Percentiles rank a stretch among this genome's conserved stretches.
phyloP scores from a whole-genome alignment of 2,888 invertebrate genomes.

The Chouioia cunea region DNA sequence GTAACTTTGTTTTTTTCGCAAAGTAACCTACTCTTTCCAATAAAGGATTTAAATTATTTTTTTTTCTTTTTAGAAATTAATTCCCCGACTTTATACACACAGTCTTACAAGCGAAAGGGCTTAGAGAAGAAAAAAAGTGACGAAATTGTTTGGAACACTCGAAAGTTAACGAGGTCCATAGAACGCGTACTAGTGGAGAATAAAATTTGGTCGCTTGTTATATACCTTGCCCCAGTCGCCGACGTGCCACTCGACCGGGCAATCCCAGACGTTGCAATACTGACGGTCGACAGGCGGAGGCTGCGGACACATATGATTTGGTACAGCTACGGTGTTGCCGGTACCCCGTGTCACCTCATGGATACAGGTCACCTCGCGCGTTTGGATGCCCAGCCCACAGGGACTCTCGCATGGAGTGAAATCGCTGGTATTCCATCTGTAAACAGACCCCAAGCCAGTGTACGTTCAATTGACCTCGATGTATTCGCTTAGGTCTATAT shows the following conservation, averaged over 20 bases:
- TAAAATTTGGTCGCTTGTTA: background rate
- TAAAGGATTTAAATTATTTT: background rate
- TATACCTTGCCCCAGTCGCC: constrained; percentile 86
- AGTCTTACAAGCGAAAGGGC: background rate
- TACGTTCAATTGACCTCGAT: background rate
- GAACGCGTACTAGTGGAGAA: background rate
- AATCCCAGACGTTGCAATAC: constrained; percentile 93
- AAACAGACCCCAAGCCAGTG: constrained; percentile 46
- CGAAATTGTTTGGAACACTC: background rate
- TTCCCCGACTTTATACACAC: no score
- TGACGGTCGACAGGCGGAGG: constrained; percentile 90
- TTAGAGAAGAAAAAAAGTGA: background rate
- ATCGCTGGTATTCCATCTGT: constrained; percentile 89
- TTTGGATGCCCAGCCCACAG: constrained; percentile 95
- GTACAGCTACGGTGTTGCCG: constrained; percentile 91
- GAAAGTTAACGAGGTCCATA: background rate
- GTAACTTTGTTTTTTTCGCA: no score
- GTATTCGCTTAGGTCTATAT: background rate
- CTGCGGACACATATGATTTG: constrained; percentile 92
- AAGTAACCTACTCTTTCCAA: background rate
- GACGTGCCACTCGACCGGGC: constrained; percentile 90
- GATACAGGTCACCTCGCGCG: constrained; percentile 89
- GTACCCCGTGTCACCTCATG: constrained; percentile 89
- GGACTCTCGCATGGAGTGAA: constrained; percentile 91
- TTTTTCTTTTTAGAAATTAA: no score